These are phyloP conservation scores for Sceloporus tristichus DNA, from an alignment of 2,113 vertebrate genomes.

Conservation along the genomic window DNA sequence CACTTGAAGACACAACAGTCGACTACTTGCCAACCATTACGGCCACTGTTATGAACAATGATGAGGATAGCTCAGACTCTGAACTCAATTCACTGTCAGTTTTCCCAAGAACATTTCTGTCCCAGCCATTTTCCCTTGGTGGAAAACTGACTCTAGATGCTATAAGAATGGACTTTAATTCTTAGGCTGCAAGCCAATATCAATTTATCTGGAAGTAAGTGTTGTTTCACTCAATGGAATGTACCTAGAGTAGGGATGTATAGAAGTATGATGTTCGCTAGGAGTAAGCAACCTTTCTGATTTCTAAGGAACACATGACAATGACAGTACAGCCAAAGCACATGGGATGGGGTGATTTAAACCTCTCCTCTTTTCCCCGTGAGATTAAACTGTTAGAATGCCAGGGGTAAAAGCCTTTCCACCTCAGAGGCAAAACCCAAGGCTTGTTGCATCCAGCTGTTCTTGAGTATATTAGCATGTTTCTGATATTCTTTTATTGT, in stretches of 20 bases:
- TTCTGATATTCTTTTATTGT: too few species aligned
- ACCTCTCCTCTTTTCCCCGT: too few species aligned
- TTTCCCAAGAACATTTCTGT: constrained; percentile 47
- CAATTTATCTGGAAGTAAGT: neutral
- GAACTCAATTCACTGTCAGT: neutral
- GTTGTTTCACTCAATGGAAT: neutral
- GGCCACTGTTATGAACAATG: rapidly evolving
- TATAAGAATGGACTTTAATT: constrained; percentile 64
- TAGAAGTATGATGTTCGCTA: neutral
- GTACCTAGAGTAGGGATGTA: neutral
- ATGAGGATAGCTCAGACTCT: neutral
- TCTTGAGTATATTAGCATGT: neutral
- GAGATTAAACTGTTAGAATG: too few species aligned
- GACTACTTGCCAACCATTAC: constrained; percentile 43
- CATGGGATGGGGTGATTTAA: too few species aligned
- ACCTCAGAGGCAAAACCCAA: too few species aligned
- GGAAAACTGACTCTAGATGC: constrained; percentile 73
- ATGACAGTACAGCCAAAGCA: too few species aligned
- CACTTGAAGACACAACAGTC: rapidly evolving
- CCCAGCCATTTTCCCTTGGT: neutral
- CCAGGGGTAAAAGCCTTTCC: too few species aligned
- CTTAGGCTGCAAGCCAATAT: neutral
- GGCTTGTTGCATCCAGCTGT: neutral
- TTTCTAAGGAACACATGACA: too few species aligned
- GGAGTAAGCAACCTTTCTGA: too few species aligned